Conservation (phyloP, 2,888 invertebrate species). For the Noctuana brunneofusca region DNA sequence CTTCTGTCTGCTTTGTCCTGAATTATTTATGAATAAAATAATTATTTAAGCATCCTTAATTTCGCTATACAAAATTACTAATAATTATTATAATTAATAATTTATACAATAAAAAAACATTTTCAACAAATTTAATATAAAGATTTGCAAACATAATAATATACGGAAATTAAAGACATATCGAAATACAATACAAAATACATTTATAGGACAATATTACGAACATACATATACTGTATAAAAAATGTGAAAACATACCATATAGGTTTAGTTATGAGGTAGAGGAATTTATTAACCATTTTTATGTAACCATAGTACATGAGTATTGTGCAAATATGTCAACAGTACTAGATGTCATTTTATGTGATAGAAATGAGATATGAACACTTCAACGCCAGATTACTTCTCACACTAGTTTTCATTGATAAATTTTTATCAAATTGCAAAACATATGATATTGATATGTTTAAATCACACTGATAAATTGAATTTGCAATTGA, state of each 20-base stretch:
- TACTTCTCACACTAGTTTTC: not conserved
- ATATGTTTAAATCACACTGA: no score
- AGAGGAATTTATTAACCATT: constrained; percentile 52
- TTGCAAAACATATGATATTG: no score
- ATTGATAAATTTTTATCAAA: not conserved
- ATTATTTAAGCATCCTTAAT: not conserved
- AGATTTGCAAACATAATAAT: no score
- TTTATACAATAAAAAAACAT: no score
- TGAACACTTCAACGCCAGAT: not conserved
- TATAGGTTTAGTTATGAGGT: constrained; percentile 56
- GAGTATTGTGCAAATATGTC: not conserved
- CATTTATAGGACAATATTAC: not conserved
- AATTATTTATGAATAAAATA: constrained; percentile 38
- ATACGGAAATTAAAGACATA: no score
- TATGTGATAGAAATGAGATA: constrained; percentile 20
- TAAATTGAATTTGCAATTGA: no score
- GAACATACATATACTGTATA: not conserved
- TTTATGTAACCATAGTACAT: constrained; percentile 31
- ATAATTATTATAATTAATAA: no score
- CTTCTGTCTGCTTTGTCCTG: constrained; percentile 89
- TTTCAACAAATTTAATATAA: no score
- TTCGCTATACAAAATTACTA: no score
- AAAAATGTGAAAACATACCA: constrained; percentile 44
- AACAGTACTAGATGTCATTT: constrained; percentile 14
- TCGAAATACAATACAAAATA: no score